phyloP scores from a whole-genome alignment of 2,888 invertebrate genomes.

The Lottia gigantea region DNA sequence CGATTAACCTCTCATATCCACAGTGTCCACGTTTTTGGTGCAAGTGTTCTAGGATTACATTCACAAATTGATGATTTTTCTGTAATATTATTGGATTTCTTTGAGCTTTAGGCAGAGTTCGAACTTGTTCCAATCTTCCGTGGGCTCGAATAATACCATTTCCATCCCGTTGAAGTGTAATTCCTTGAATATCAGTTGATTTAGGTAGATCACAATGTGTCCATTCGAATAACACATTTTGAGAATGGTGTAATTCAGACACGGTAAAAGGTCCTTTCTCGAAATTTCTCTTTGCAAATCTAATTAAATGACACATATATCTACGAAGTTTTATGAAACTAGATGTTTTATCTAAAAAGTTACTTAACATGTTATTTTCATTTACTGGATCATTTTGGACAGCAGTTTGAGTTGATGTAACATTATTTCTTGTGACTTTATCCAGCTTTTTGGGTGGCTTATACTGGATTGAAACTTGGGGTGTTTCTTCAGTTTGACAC shows the following conservation, averaged over 20 bases:
- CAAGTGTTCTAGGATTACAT: not conserved
- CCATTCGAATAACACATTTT: conserved; percentile 9
- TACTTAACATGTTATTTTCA: not conserved
- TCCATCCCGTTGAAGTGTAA: too few species aligned
- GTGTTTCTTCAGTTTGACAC: too few species aligned
- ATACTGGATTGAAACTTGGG: too few species aligned
- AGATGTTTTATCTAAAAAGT: not conserved
- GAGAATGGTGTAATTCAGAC: conserved; percentile 7
- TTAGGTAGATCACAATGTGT: not conserved
- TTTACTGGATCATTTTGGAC: too few species aligned
- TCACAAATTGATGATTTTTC: too few species aligned
- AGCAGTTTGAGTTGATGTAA: too few species aligned
- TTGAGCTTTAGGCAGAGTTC: too few species aligned
- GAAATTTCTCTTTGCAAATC: not conserved
- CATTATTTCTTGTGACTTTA: too few species aligned
- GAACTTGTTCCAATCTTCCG: too few species aligned
- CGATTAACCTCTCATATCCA: not conserved
- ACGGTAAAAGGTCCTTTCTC: not conserved
- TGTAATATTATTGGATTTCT: too few species aligned
- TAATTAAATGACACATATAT: not conserved
- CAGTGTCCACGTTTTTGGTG: conserved; percentile 1
- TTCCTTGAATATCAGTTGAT: not conserved
- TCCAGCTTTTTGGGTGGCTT: too few species aligned
- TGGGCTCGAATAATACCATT: too few species aligned
- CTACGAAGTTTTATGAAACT: not conserved